phyloP scores from a whole-genome alignment of 1,140 invertebrate genomes.

The Augochlora pura region DNA sequence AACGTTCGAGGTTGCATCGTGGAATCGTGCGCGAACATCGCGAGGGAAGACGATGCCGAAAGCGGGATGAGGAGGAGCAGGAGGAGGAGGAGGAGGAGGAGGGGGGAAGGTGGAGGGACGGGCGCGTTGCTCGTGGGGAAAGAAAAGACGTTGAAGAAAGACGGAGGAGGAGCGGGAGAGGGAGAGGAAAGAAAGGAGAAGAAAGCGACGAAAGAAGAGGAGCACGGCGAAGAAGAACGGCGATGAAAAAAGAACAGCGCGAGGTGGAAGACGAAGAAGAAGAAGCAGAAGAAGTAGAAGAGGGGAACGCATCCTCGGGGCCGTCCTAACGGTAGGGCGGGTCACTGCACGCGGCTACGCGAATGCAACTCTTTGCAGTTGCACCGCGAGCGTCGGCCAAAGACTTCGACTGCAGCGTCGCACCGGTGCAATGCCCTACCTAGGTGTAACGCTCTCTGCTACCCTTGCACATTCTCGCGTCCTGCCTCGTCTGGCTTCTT shows the following conservation, averaged over 20 bases:
- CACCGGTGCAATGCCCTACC: constrained; percentile 78
- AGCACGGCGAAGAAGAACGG: constrained; percentile 6
- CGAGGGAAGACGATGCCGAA: neutral
- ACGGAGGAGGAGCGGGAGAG: constrained; percentile 12
- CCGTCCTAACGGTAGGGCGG: constrained; percentile 81
- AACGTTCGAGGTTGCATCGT: constrained; percentile 52
- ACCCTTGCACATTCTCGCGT: constrained; percentile 70
- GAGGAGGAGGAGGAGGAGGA: neutral
- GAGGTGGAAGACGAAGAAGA: constrained; percentile 43
- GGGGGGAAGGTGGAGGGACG: neutral
- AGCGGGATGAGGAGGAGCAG: constrained; percentile 1
- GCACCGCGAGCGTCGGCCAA: constrained; percentile 58
- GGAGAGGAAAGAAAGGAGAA: constrained; percentile 13
- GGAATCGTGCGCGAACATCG: neutral
- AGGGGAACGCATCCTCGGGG: constrained; percentile 76
- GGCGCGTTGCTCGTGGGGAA: too few species aligned
- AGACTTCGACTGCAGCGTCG: constrained; percentile 57
- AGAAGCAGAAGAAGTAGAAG: constrained; percentile 56
- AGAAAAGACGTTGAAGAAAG: constrained; percentile 33
- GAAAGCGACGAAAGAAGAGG: constrained; percentile 13
- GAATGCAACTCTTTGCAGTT: constrained; percentile 73
- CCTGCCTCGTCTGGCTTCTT: constrained; percentile 40
- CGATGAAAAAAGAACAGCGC: neutral
- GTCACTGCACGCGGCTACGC: constrained; percentile 79
- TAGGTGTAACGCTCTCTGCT: constrained; percentile 76